Base-by-base conservation (phyloP, 2,888 invertebrate species). In the Apodemia duryi region DNA sequence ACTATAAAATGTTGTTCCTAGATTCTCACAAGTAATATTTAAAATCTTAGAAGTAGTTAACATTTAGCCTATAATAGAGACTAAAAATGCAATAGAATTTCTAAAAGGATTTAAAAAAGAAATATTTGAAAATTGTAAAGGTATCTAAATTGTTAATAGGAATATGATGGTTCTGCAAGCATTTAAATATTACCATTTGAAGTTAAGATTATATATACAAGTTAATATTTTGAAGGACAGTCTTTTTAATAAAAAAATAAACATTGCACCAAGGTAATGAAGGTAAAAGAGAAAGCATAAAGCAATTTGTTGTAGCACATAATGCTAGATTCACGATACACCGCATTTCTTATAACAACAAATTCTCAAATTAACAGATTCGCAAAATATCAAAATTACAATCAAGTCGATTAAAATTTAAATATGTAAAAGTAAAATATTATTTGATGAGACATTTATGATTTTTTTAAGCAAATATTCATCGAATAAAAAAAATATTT, bases 41-140 rank as follows among this genome's bases (percentile, higher is more conserved):
- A 76, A 74, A 74, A 73, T 74, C 89, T 91, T 91, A 91, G 75
- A 90, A 91, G 91, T 91, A 91, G 91, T 89, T 84, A 91, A 91
- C 91, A 87, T 86, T 85, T 72, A 70, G 67, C 65, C 65, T 63
- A 68, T 62, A 43, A 68, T 65, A 70, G 67, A 67, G 69, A 69
- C 68, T 63, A 67, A 63, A 74, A 79, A 79, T 71, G 79, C 79
- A 74, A 71, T 74, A 74, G 76, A 75, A 75, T 76, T 69, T 77
- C 74, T 81, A 85, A 85, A 86, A 85, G 82, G 83, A 84, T 46
- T 64, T 81, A 86, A 86, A 81, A 83, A 84, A 81, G 85, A 86
- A 82, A 79, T 80, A 81, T 70, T 76, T 75, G 79, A 86, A 84
- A 86, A 67, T 82, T 90, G 90, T 90, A 90, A 85, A 89, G 83